Evolutionary conservation across 1,140 invertebrate species (phyloP).

Genomic region (Drosophila punjabiensis): DNA sequence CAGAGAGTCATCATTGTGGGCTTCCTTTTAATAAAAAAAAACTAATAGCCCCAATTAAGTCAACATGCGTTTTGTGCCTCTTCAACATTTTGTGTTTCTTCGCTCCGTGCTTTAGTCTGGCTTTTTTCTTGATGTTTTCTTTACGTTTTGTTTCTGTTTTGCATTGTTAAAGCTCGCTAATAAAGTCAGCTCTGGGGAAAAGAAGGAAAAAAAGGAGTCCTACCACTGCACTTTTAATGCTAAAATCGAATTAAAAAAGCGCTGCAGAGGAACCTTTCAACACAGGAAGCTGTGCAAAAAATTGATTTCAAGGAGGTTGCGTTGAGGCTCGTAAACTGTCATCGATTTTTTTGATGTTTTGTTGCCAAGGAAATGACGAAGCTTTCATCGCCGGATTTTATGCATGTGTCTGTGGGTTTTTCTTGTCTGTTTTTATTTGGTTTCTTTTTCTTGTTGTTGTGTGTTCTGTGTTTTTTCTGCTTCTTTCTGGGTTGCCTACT

Average conservation of each 20-base stretch:
- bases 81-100: constrained; percentile 13
- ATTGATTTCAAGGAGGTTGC: constrained; percentile 71
- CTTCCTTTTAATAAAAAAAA: constrained; percentile 54
- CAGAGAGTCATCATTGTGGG: constrained; percentile 23
- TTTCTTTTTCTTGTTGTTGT: constrained; percentile 1
- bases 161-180: constrained; percentile 59
- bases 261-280: constrained; percentile 25
- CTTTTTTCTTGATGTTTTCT: too few relatives aligned
- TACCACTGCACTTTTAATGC: constrained; percentile 20
- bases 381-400: constrained; percentile 38
- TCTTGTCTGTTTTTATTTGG: constrained; percentile 20
- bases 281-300: constrained; percentile 53
- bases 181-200: constrained; percentile 58
- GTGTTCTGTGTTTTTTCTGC: not conserved
- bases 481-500: constrained; percentile 42
- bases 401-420: constrained; percentile 26
- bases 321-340: constrained; percentile 69
- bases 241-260: constrained; percentile 21
- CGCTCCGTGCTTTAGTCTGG: not conserved
- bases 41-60: constrained; percentile 80
- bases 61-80: constrained; percentile 68
- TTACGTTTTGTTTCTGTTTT: constrained; percentile 12
- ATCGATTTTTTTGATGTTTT: constrained; percentile 48
- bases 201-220: constrained; percentile 6
- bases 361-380: constrained; percentile 27